These are phyloP conservation scores for Sphenopsis melanotis DNA, from an alignment of 2,797 vertebrate species.

Conservation along the genomic window DNA sequence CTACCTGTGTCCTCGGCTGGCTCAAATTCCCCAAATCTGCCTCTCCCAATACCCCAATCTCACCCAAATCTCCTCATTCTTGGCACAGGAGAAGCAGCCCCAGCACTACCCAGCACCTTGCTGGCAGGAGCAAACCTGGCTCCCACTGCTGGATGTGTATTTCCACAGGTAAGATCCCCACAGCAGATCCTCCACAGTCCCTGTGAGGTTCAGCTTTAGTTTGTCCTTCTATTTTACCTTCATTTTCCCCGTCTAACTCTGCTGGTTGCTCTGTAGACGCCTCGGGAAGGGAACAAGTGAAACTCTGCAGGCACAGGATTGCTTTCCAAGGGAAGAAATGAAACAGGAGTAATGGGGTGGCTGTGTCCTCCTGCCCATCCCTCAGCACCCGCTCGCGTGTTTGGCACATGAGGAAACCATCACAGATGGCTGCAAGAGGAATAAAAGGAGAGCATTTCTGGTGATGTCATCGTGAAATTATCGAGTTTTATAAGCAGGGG, in stretches of 20 bases:
- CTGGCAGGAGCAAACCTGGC: background rate
- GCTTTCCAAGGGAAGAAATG: background rate
- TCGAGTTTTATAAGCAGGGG: slow-evolving; percentile 51
- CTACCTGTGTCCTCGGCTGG: background rate
- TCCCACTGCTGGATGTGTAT: background rate
- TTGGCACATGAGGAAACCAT: slow-evolving; percentile 20
- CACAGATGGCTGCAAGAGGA: slow-evolving; percentile 45
- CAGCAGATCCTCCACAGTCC: rapidly evolving
- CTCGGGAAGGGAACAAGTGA: background rate
- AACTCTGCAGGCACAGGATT: background rate
- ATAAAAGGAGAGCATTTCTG: slow-evolving; percentile 19
- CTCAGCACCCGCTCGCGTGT: background rate
- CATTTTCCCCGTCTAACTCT: background rate
- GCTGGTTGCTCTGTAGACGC: background rate
- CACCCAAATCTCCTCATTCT: background rate
- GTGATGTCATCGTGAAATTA: slow-evolving; percentile 22
- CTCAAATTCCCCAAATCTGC: background rate
- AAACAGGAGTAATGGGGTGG: background rate
- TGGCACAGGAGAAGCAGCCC: background rate
- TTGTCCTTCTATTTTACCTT: background rate
- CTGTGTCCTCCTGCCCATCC: background rate
- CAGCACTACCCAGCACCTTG: background rate
- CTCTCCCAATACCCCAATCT: background rate
- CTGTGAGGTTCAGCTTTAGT: background rate
- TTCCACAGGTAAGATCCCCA: background rate